phyloP scores from a whole-genome alignment of 2,797 vertebrate genomes.

The Somateria mollissima region DNA sequence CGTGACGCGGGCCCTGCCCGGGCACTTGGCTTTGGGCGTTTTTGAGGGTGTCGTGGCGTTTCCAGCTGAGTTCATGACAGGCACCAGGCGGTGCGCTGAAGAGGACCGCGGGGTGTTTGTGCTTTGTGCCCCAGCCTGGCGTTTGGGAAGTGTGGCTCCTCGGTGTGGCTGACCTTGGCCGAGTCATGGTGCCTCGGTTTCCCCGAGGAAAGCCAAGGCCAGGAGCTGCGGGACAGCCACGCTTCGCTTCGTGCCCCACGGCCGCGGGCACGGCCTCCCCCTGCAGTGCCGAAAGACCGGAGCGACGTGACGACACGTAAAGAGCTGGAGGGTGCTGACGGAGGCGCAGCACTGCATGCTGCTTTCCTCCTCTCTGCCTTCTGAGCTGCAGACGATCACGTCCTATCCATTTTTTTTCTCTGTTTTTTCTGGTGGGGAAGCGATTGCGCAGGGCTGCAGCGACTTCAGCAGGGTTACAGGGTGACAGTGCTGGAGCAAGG shows the following conservation, averaged over 20 bases:
- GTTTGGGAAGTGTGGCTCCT: background rate
- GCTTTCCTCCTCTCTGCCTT: background rate
- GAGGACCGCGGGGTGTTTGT: background rate
- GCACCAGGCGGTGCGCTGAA: rapidly evolving
- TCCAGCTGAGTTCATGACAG: rapidly evolving
- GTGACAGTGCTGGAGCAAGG: background rate
- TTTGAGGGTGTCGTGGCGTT: background rate
- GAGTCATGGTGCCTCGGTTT: rapidly evolving
- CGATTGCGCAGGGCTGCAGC: background rate
- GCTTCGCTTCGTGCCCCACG: background rate
- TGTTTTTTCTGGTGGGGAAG: background rate
- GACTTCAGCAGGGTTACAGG: rapidly evolving
- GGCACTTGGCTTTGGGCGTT: background rate
- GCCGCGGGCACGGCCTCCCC: background rate
- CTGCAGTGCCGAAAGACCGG: background rate
- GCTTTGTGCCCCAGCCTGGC: rapidly evolving
- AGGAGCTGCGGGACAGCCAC: rapidly evolving
- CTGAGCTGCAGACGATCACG: background rate
- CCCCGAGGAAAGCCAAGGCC: rapidly evolving
- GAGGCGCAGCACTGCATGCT: background rate
- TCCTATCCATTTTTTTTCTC: background rate
- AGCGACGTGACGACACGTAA: background rate
- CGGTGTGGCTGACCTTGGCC: background rate
- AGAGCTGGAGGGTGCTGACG: background rate
- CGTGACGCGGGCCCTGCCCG: rapidly evolving